These are phyloP conservation scores for Sebastes flavidus DNA, from an alignment of 2,797 vertebrate species.

Conservation along the genomic window DNA sequence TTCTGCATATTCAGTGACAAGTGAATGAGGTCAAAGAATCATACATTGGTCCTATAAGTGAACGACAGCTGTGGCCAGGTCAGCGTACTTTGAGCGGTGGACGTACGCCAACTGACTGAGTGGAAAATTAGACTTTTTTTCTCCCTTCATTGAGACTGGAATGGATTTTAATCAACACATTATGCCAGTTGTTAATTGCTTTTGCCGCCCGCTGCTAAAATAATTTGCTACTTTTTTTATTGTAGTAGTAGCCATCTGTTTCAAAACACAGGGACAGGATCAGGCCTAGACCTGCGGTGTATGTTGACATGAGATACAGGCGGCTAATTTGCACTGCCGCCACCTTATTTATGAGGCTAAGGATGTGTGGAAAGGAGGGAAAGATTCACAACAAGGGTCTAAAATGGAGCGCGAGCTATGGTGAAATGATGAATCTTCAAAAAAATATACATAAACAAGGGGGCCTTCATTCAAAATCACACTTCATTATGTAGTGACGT, in stretches of 20 bases:
- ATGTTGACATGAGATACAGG: constrained; percentile 79
- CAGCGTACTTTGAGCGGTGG: constrained; percentile 60
- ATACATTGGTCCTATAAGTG: constrained; percentile 19
- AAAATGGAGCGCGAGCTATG: not conserved
- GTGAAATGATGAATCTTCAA: not conserved
- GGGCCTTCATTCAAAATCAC: not conserved
- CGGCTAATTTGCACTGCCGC: constrained; percentile 79
- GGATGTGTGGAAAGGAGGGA: constrained; percentile 47
- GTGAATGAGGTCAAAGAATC: constrained; percentile 10
- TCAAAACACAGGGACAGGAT: constrained; percentile 80
- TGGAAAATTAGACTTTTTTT: constrained; percentile 74
- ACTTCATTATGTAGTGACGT: not conserved
- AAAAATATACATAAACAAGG: not conserved
- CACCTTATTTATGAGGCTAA: constrained; percentile 73
- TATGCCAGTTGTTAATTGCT: constrained; percentile 89
- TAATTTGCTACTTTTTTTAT: constrained; percentile 86
- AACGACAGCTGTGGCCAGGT: constrained; percentile 69
- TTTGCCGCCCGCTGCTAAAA: constrained; percentile 85
- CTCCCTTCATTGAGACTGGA: constrained; percentile 77
- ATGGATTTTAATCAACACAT: constrained; percentile 90
- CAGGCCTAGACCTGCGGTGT: constrained; percentile 76
- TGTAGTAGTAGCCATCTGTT: constrained; percentile 87
- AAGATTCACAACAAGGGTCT: constrained; percentile 2
- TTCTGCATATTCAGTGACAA: not conserved
- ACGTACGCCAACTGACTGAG: constrained; percentile 69